These are phyloP conservation scores for Colletes collaris DNA, from an alignment of 2,888 invertebrate species.

Conservation along the genomic window DNA sequence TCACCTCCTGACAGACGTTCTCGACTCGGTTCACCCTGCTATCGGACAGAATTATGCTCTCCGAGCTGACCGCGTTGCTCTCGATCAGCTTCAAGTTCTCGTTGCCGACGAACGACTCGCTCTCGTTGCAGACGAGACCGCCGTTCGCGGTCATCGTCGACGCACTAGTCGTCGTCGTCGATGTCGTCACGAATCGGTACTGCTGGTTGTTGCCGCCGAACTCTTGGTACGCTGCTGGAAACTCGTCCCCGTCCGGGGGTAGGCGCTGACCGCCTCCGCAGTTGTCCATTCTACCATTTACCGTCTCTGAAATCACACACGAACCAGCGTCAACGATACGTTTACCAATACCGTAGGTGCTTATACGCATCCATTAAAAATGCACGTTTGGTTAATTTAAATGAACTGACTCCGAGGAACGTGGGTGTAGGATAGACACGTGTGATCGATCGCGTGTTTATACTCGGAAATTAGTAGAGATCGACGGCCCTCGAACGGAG, in stretches of 20 bases:
- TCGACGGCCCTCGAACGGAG: not conserved
- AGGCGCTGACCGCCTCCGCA: slow-evolving; percentile 88
- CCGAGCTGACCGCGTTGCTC: slow-evolving; percentile 55
- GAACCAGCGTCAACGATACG: not conserved
- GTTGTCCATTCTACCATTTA: slow-evolving; percentile 83
- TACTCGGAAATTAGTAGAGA: not conserved
- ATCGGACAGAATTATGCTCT: slow-evolving; percentile 52
- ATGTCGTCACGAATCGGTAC: slow-evolving; percentile 63
- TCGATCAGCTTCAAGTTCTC: slow-evolving; percentile 67
- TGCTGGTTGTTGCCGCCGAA: slow-evolving; percentile 80
- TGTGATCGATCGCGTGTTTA: not conserved
- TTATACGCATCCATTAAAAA: too few relatives aligned
- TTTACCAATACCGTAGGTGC: too few relatives aligned
- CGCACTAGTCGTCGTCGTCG: slow-evolving; percentile 54
- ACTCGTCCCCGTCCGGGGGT: slow-evolving; percentile 93
- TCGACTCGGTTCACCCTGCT: slow-evolving; percentile 47
- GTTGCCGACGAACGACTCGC: slow-evolving; percentile 59
- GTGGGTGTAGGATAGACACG: not conserved
- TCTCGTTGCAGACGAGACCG: slow-evolving; percentile 51
- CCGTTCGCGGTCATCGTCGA: slow-evolving; percentile 56
- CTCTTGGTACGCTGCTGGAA: slow-evolving; percentile 89
- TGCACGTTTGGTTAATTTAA: too few relatives aligned
- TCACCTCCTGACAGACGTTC: slow-evolving; percentile 52
- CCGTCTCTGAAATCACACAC: slow-evolving; percentile 59
- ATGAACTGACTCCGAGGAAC: too few relatives aligned